Base-by-base conservation (phyloP, 2,797 vertebrate species). In the Dipus sagitta region DNA sequence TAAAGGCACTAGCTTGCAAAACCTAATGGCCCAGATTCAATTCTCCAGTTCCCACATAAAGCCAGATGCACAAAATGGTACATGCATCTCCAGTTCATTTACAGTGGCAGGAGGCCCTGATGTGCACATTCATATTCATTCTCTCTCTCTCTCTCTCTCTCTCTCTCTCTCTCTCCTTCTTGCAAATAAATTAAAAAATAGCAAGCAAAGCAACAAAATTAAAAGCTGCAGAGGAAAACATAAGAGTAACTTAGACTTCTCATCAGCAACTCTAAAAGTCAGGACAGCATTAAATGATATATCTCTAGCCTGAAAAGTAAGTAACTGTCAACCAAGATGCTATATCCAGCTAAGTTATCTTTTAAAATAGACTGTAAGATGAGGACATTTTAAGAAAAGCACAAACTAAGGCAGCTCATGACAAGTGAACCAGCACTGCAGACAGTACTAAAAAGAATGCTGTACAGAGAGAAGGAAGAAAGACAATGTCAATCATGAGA, bases 171-270 rank as follows among this genome's bases (percentile, higher is more conserved):
- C 52, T 54, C 54, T 58, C 6, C 54, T 58, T 17, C 54, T 58
- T 58, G 17, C 12, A 58, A 58, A 58, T 58, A 58, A 58, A 17
- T 58, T 7, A 47, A 47, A 47, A 47, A 47, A 47, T 47, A 47
- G 11, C 47, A 47, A 47, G 47, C 47, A 38, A 85, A 30, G 32
- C n/a, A 72, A 38, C 58, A 72, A 72, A 23, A 71, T 58, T 71
- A 72, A 72, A 64, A 85, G 9, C 83, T 72, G 71, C 68, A 85
- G 72, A 85, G 83, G 52, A 34, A 85, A 85, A 85, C 52, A 60
- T 58, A 2, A 14, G 67, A 72, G 58, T 13, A 38, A 42, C 52
- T 71, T 85, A 72, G 68, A 85, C 26, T 8, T 71, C 42, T 28
- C 47, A 84, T 28, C n/a, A 72, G 52, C 52, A 60, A 38, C 47